Base-by-base conservation (phyloP, 1,140 invertebrate species). In the Drosophila aff. region DNA sequence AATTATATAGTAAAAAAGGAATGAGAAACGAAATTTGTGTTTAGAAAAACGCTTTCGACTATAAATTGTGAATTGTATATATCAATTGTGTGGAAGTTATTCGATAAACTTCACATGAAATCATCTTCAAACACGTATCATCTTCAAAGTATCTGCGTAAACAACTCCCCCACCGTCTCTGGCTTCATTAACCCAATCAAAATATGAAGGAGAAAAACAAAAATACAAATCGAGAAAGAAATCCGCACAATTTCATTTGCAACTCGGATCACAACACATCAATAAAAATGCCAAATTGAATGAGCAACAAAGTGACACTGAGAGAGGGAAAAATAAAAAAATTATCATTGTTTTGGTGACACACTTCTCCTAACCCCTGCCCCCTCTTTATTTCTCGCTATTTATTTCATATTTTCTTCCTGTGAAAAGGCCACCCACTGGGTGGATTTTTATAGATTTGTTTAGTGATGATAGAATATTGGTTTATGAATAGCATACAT, bases 281-380 rank as follows among this genome's bases (percentile, higher is more conserved):
- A 83, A 87, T 87, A 87, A 87, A 84, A 87, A 75, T 89, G 73
- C 61, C 75, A 86, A 85, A 82, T 85, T 78, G 61, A 62, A 52
- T 62, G 58, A 43, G 53, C 55, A 61, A 67, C 67, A 72, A 79
- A 65, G 38, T 50, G n/a, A 40, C 26, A 33, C 13, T 16, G 26
- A 28, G 33, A 23, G 15, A 43, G 43, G 21, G 31, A 47, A 28
- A 11, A 58, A 75, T 50, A 76, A 55, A 77, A 64, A 75, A 75
- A 46, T 76, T 66, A 76, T 76, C 74, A 76, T 76, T 76, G 73
- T 75, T 76, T 71, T 52, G 60, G 26, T 61, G 63, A 65, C 60
- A 65, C 60, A 64, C 60, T 69, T 76, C 21, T 15, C 21, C 28
- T 11, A 16, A n/a, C n/a, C 8, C 11, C 31, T 33, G 5, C 1